Conservation (phyloP, 2,888 invertebrate genomes). For the Orgyia antiqua region DNA sequence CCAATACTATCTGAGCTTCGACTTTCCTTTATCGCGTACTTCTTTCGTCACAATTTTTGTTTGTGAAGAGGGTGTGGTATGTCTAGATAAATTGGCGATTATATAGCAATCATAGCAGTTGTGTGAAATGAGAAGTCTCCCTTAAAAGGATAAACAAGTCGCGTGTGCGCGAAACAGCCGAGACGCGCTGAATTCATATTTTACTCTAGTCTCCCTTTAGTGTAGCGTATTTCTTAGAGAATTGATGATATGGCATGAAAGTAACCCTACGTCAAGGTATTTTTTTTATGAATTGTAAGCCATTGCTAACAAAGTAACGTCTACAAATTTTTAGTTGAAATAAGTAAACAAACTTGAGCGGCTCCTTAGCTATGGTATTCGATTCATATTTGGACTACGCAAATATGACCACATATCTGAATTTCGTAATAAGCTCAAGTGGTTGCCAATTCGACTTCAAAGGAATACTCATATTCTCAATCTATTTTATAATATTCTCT, state of each 20-base stretch:
- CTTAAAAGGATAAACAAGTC: conserved; percentile 76
- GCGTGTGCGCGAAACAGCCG: conserved; percentile 72
- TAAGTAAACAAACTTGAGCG: no score
- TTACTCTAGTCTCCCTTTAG: conserved; percentile 56
- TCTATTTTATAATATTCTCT: no score
- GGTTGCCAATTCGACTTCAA: no score
- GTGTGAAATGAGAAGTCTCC: conserved; percentile 71
- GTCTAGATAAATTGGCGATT: conserved; percentile 48
- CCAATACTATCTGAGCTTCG: conserved; percentile 38
- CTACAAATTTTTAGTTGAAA: no score
- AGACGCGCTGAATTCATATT: conserved; percentile 71
- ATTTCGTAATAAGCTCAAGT: no score
- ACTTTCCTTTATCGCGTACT: conserved; percentile 20
- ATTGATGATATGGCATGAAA: conserved; percentile 25
- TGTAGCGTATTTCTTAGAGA: conserved; percentile 35
- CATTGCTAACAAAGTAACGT: no score
- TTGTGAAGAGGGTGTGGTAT: conserved; percentile 23
- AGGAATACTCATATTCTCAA: no score
- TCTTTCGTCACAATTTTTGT: conserved; percentile 12
- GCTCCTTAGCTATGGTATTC: no score
- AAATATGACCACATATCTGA: no score
- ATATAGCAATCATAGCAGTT: conserved; percentile 73
- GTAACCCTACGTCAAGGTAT: conserved; percentile 43
- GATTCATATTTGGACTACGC: no score
- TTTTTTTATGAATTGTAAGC: no score